Evolutionary conservation across 1,140 invertebrate species (phyloP).

Genomic region (Drosophila nikananu): DNA sequence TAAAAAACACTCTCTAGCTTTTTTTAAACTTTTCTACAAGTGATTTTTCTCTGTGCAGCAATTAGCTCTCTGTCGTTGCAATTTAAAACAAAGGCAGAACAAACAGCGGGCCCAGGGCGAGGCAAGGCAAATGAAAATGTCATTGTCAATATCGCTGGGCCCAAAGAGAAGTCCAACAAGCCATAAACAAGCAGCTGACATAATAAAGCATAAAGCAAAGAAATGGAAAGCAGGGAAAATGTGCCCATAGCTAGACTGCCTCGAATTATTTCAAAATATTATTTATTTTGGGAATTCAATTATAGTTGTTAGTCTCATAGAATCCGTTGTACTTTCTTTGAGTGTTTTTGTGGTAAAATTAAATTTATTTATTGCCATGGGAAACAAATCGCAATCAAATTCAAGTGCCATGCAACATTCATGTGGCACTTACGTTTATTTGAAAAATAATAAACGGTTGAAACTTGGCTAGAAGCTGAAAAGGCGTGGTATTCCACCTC

Average conservation of each 20-base stretch:
- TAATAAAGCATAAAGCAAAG: not conserved
- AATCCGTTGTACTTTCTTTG: too few relatives aligned
- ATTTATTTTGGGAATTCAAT: not conserved
- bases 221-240: conserved; percentile 6
- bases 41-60: conserved; percentile 17
- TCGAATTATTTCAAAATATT: not conserved
- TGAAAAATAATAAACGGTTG: not conserved
- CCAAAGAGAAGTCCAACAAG: conserved; percentile 6
- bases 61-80: conserved; percentile 15
- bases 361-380: conserved; percentile 11
- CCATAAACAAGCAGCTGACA: conserved; percentile 22
- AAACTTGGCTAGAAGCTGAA: not conserved
- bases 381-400: conserved; percentile 26
- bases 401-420: conserved; percentile 10
- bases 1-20: too few relatives aligned
- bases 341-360: not conserved
- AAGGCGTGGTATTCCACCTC: too few relatives aligned
- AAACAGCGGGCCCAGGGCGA: not conserved
- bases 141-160: conserved; percentile 39
- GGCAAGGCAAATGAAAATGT: conserved; percentile 34
- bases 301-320: not conserved
- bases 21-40: not conserved
- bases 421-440: not conserved
- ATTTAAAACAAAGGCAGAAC: conserved; percentile 14
- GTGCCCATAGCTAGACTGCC: not conserved